Evolutionary conservation across 2,797 vertebrate genomes (phyloP), one percentile per base, ranked within the genome.

Genomic region (Paguma larvata): DNA sequence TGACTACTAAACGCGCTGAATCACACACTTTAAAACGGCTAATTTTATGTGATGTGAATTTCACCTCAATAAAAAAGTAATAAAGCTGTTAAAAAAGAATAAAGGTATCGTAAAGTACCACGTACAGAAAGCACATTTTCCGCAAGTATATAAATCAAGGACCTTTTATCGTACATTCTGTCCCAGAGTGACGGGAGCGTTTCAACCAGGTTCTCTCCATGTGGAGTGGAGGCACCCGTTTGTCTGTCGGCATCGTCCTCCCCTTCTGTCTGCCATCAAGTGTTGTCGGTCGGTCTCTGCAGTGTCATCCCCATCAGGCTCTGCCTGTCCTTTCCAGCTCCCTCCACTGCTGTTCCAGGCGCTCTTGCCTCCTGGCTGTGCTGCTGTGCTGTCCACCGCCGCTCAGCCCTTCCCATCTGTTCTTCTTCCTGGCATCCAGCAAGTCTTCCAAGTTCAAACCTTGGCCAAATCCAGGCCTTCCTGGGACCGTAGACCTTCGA

Each of bases 31-130:
- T 1, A 59, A 89, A 78, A 84, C 56, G 41, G 18, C 73, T 75
- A 12, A n/a, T 72, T 83, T 79, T 67, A 79, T 67, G 44, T 19
- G 32, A 38, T 62, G 3, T 56, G 53, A 63, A 53, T 92, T 82
- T 83, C 19, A 83, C 2, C n/a, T 92, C 46, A 53, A 75, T 63
- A 25, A 53, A 89, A 62, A 6, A 73, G 16, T 48, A n/a, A 25
- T 34, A 63, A 85, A 80, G 21, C 41, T 63, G 5, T 91, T 85
- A 73, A 80, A 85, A 82, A 78, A 63, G n/a, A 85, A 65, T 46
- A 38, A 77, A 62, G 27, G 9, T 72, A 34, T 87, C 46, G 14
- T 53, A 30, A 46, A 53, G 32, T 68, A 9, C 38, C 34, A 30
- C 11, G 18, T 46, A 30, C 46, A 93, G 38, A 77, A 94, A 70